Conservation (phyloP, 92 coral and sea anemone genomes). For the Pocillopora grandis region DNA sequence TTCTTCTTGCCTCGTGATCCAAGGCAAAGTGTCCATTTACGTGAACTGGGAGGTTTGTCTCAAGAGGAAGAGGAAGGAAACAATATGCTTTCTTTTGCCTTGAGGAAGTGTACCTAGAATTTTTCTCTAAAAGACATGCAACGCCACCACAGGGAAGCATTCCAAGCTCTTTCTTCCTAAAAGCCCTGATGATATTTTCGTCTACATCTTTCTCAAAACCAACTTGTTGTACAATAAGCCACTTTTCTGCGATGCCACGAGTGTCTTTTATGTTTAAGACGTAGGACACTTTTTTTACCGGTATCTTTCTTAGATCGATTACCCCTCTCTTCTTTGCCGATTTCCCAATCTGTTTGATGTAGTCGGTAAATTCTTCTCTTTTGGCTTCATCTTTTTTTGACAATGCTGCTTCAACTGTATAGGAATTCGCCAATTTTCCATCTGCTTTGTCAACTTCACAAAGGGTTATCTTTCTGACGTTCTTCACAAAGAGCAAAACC, state of each 20-base stretch:
- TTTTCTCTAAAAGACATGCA: constrained; percentile 46
- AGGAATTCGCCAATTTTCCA: constrained; percentile 33
- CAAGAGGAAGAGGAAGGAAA: constrained; percentile 75
- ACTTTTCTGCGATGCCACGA: constrained; percentile 40
- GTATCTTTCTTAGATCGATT: constrained; percentile 10
- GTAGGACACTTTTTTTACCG: constrained; percentile 41
- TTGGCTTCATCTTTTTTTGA: constrained; percentile 46
- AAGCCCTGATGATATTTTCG: constrained; percentile 17
- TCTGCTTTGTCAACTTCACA: constrained; percentile 48
- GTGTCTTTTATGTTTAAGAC: constrained; percentile 48
- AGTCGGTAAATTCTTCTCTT: constrained; percentile 41
- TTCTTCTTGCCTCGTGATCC: constrained; percentile 63
- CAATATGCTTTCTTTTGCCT: constrained; percentile 40
- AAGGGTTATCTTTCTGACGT: constrained; percentile 68
- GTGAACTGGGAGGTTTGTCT: constrained; percentile 71
- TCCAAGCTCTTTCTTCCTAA: constrained; percentile 37
- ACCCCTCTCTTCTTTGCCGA: not conserved
- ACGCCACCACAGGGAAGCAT: constrained; percentile 83
- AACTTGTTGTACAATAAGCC: constrained; percentile 66
- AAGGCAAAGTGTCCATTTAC: constrained; percentile 82
- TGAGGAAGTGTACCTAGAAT: constrained; percentile 11
- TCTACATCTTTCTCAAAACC: constrained; percentile 50
- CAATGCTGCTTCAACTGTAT: constrained; percentile 50
- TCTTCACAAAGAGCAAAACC: constrained; percentile 73
- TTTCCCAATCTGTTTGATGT: constrained; percentile 19